These are phyloP conservation scores for Nannoperca obscura DNA, from an alignment of 2,797 vertebrate genomes.

Conservation along the genomic window DNA sequence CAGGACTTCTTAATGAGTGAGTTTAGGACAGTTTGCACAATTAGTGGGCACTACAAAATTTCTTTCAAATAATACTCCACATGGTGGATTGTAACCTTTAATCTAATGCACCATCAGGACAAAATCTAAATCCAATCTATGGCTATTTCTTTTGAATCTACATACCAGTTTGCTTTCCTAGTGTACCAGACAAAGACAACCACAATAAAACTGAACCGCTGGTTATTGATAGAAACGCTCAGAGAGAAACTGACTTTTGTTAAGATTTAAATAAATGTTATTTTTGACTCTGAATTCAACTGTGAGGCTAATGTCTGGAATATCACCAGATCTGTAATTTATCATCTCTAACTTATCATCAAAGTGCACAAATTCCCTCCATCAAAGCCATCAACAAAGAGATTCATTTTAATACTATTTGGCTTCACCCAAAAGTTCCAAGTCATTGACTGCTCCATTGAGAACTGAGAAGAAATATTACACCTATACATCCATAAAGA, in stretches of 20 bases:
- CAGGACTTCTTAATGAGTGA: not conserved
- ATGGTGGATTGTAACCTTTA: not conserved
- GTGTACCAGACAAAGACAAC: not conserved
- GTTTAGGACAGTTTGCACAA: not conserved
- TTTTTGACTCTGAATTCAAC: not conserved
- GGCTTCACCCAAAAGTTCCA: not conserved
- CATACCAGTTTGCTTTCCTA: not conserved
- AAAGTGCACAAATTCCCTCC: not conserved
- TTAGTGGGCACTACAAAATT: not conserved
- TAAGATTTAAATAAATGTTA: constrained; percentile 1
- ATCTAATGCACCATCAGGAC: too few species aligned
- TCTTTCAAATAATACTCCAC: not conserved
- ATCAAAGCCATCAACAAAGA: not conserved
- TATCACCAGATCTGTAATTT: not conserved
- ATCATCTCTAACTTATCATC: not conserved
- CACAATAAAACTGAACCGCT: not conserved
- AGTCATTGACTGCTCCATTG: too few species aligned
- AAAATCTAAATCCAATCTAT: not conserved
- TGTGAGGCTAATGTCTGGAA: not conserved
- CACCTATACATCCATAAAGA: not conserved
- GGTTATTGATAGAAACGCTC: not conserved
- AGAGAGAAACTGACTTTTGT: not conserved
- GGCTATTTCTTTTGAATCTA: not conserved
- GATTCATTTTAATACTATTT: too few species aligned
- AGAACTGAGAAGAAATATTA: not conserved